Percentiles rank a stretch among this genome's conserved stretches.
Conservation (phyloP, 2,888 invertebrate genomes). For the Conus canariensis region DNA sequence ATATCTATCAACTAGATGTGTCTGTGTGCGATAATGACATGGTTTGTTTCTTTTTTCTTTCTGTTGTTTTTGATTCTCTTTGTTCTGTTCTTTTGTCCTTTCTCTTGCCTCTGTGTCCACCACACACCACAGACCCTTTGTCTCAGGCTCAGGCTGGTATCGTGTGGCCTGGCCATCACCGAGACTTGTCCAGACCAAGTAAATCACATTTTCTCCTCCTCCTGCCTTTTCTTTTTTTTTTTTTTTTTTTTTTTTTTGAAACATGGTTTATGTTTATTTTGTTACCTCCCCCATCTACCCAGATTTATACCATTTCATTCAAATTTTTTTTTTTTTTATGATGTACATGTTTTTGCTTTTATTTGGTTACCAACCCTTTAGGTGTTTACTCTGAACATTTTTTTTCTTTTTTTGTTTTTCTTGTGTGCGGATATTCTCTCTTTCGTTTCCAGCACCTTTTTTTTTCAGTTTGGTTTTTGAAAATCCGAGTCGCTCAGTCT, state of each 20-base stretch:
- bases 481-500: no score
- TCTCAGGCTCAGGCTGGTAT: slow-evolving; percentile 37
- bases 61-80: not conserved
- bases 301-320: no score
- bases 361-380: not conserved
- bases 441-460: no score
- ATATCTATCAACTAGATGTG: not conserved
- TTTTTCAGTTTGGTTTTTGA: no score
- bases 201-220: not conserved
- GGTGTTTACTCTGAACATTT: not conserved
- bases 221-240: not conserved
- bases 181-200: slow-evolving; percentile 43
- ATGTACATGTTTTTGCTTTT: not conserved
- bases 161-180: slow-evolving; percentile 39
- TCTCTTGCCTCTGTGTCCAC: slow-evolving; percentile 13
- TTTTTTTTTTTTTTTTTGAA: not conserved
- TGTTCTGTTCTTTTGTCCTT: not conserved
- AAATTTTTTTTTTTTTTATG: not conserved
- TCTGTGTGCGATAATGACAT: not conserved
- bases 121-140: slow-evolving; percentile 25
- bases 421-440: no score
- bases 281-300: no score
- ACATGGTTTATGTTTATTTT: no score
- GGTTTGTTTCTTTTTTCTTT: not conserved
- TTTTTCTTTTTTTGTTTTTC: no score